A percentile compares a stretch with the other conserved stretches of the same genome.
phyloP scores from a whole-genome alignment of 2,888 invertebrate genomes.

The Tanytarsus gracilentus region DNA sequence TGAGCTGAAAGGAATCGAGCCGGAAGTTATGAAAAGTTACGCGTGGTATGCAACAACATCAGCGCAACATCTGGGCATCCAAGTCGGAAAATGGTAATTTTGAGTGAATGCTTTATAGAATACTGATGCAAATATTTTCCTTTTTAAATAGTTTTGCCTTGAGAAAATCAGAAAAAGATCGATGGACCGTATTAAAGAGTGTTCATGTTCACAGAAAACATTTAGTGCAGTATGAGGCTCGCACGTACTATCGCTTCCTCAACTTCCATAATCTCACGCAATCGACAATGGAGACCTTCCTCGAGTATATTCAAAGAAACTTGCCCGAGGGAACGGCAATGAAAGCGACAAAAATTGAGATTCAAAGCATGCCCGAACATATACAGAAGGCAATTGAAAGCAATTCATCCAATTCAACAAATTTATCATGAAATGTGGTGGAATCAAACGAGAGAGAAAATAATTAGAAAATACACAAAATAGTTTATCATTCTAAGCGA shows the following conservation, averaged over 20 bases:
- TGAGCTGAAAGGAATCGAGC: constrained; percentile 81
- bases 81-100: constrained; percentile 61
- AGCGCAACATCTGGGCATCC: constrained; percentile 71
- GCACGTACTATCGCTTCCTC: constrained; percentile 83
- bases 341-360: constrained; percentile 73
- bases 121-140: no score
- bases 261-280: constrained; percentile 80
- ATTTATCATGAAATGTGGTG: not conserved
- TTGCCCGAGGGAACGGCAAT: constrained; percentile 95
- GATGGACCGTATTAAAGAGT: constrained; percentile 74
- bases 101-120: constrained; percentile 33
- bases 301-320: constrained; percentile 94
- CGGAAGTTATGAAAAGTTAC: constrained; percentile 80
- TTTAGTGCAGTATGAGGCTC: constrained; percentile 87
- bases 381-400: constrained; percentile 35
- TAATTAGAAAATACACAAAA: no score
- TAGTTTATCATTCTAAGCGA: not conserved
- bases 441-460: no score
- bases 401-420: not conserved
- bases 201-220: constrained; percentile 90
- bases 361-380: constrained; percentile 50
- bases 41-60: constrained; percentile 72
- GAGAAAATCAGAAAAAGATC: constrained; percentile 61
- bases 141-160: constrained; percentile 60
- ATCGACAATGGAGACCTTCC: constrained; percentile 87